Conservation (phyloP, 1,140 invertebrate genomes). For the silkworm (Bombyx mori) region ASM3026992v2 NC_085118.1:8988001-8988500, state of each 20-base stretch:
- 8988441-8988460: constrained; percentile 72
- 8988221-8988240: neutral
- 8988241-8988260: constrained; percentile 38
- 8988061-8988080: too few relatives aligned
- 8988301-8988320: constrained; percentile 73
- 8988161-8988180: too few relatives aligned
- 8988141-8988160: too few relatives aligned
- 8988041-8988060: too few relatives aligned
- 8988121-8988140: too few relatives aligned
- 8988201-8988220: constrained; percentile 1
- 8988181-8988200: too few relatives aligned
- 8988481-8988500: constrained; percentile 72
- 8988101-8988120: too few relatives aligned
- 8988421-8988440: constrained; percentile 72
- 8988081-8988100: too few relatives aligned
- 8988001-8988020: too few relatives aligned
- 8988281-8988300: constrained; percentile 69
- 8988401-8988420: constrained; percentile 72
- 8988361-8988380: constrained; percentile 71
- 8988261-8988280: constrained; percentile 35
- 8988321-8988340: constrained; percentile 72
- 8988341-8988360: constrained; percentile 69
- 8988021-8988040: too few relatives aligned
- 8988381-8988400: constrained; percentile 73
- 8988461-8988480: constrained; percentile 72